Evolutionary conservation across 2,113 vertebrate genomes (phyloP).

Genomic region (Phalacrocorax pelagicus): DNA sequence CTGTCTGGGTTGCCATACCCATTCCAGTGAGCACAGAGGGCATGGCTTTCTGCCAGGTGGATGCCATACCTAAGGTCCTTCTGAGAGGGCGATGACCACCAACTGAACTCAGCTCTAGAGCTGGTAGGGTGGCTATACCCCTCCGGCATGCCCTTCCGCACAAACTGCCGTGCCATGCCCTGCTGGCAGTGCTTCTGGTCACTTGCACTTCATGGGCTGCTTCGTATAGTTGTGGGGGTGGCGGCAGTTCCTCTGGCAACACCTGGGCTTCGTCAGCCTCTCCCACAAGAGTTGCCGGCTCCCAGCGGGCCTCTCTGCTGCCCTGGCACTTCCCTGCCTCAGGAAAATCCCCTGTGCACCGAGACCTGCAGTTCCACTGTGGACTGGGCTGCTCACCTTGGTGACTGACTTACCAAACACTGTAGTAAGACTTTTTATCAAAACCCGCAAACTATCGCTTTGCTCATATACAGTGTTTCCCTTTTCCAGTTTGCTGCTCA

Average conservation of each 20-base stretch:
- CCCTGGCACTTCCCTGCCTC: not conserved
- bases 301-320: rapidly evolving
- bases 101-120: not conserved
- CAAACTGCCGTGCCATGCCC: too few relatives aligned
- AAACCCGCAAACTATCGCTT: not conserved
- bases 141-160: not conserved
- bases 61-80: not conserved
- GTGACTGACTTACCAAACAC: not conserved
- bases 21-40: not conserved
- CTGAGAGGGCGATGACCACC: not conserved
- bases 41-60: not conserved
- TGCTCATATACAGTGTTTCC: not conserved
- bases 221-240: rapidly evolving
- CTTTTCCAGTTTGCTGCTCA: not conserved
- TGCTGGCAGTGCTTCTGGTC: too few relatives aligned
- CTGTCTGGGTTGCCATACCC: too few relatives aligned
- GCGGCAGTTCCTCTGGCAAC: rapidly evolving
- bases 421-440: not conserved
- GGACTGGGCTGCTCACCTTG: rapidly evolving
- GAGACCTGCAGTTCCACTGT: not conserved
- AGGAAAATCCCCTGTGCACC: not conserved
- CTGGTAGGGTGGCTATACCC: not conserved
- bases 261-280: not conserved
- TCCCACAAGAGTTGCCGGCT: not conserved
- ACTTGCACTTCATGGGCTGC: not conserved